A percentile compares a stretch with the other conserved stretches of the same genome.
Conservation (phyloP, 2,113 vertebrate species). For the Gymnogyps californianus region DNA sequence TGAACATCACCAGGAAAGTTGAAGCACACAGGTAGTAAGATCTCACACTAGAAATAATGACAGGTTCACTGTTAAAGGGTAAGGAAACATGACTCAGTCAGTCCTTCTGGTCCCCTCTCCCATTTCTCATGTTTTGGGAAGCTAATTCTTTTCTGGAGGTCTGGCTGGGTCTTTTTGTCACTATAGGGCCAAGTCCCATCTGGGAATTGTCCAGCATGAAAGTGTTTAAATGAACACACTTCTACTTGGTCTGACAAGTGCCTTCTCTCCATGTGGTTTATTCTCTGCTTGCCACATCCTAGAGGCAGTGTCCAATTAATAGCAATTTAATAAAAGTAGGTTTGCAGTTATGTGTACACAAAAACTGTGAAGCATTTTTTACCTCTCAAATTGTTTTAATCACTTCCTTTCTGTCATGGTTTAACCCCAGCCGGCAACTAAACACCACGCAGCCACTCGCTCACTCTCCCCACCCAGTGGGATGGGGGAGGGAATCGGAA, state of each 20-base stretch:
- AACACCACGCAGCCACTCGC: no score
- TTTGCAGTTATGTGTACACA: not conserved
- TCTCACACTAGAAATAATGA: not conserved
- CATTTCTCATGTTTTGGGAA: not conserved
- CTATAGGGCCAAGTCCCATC: not conserved
- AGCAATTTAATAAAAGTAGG: not conserved
- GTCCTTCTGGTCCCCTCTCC: not conserved
- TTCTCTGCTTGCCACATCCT: not conserved
- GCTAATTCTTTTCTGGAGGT: fast-evolving
- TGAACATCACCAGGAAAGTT: not conserved
- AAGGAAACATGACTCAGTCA: not conserved
- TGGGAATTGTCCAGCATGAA: not conserved
- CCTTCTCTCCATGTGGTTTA: not conserved
- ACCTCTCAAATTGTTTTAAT: not conserved
- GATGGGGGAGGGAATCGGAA: no score
- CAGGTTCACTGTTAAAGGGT: not conserved
- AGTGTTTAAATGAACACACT: not conserved
- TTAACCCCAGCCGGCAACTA: no score
- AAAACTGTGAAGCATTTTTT: not conserved
- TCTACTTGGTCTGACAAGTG: not conserved
- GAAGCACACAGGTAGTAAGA: not conserved
- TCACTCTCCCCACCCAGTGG: no score
- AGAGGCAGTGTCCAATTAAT: not conserved
- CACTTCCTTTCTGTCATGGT: not conserved
- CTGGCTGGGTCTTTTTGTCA: not conserved